Conservation (phyloP, 2,797 vertebrate genomes). For the Dermochelys coriacea region DNA sequence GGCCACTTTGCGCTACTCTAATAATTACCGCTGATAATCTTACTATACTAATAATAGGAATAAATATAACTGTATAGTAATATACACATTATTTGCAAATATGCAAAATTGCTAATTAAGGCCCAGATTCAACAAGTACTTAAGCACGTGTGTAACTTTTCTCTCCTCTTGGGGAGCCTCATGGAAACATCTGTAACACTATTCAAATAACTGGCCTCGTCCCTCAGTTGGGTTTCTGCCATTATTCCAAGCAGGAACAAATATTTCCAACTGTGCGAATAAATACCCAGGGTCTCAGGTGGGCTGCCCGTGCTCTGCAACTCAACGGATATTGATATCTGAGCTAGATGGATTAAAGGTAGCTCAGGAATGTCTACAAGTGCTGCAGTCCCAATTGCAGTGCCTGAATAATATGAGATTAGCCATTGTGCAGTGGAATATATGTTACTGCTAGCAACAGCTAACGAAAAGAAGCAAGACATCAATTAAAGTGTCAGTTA, state of each 20-base stretch:
- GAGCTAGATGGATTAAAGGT: no score
- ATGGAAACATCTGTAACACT: neutral
- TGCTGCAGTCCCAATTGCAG: neutral
- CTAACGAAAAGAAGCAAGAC: constrained; percentile 5
- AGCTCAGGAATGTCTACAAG: neutral
- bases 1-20: no score
- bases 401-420: neutral
- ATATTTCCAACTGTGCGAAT: neutral
- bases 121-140: neutral
- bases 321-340: no score
- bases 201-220: neutral
- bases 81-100: neutral
- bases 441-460: constrained; percentile 36
- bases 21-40: no score
- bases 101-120: neutral
- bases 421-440: constrained; percentile 6
- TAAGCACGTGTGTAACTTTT: neutral
- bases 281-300: neutral
- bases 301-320: no score
- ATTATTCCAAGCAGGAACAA: neutral
- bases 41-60: neutral
- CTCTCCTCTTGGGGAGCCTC: neutral
- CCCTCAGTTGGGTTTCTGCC: neutral
- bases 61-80: neutral
- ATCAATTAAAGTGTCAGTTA: constrained; percentile 41